These are phyloP conservation scores for Dryas iulia DNA, from an alignment of 1,140 invertebrate genomes.

Conservation along the genomic window DNA sequence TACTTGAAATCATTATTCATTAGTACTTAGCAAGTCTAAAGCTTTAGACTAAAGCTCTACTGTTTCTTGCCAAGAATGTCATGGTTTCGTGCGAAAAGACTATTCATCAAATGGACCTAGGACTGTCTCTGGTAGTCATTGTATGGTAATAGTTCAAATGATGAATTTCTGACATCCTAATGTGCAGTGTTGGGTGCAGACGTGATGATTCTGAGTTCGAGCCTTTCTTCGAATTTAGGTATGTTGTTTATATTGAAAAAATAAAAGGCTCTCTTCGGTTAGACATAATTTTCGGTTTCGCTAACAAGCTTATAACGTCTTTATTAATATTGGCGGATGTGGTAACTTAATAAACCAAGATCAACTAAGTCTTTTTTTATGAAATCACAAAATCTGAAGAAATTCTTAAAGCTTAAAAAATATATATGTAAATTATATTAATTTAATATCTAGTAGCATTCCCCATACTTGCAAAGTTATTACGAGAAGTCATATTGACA, in stretches of 20 bases:
- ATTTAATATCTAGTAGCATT: background rate
- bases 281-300: no score
- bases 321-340: no score
- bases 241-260: no score
- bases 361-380: no score
- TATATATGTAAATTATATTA: background rate
- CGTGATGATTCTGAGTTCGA: background rate
- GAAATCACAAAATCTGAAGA: no score
- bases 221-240: no score
- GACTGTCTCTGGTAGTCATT: background rate
- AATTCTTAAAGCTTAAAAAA: no score
- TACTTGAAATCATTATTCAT: constrained; percentile 16
- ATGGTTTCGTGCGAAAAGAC: background rate
- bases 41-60: background rate
- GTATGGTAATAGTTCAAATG: background rate
- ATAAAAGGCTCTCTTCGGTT: no score
- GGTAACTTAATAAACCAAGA: no score
- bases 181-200: background rate
- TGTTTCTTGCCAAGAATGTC: background rate
- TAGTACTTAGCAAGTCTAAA: constrained; percentile 6
- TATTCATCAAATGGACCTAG: background rate
- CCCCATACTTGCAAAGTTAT: constrained; percentile 3
- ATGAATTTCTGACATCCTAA: background rate
- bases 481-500: constrained; percentile 28
- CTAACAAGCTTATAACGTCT: no score